These are phyloP conservation scores for Trachemys scripta DNA, from an alignment of 2,113 vertebrate species.

Conservation along the genomic window DNA sequence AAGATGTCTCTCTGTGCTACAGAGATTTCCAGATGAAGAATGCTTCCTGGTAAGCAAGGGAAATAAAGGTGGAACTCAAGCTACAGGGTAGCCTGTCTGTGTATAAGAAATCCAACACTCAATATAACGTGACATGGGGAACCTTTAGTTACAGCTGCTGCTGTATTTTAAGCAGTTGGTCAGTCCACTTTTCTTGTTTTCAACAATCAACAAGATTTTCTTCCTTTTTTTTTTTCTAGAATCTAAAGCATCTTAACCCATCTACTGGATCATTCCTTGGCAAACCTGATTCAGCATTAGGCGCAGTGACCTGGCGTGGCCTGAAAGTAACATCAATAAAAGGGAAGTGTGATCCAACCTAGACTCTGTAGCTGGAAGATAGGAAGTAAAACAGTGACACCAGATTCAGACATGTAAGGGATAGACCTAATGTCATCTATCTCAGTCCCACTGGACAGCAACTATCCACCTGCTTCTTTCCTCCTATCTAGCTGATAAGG, in stretches of 20 bases:
- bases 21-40: background rate
- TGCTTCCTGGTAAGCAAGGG: background rate
- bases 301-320: background rate
- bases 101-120: background rate
- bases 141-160: background rate
- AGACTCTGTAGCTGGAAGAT: accelerated
- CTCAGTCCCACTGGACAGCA: background rate
- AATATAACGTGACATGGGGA: background rate
- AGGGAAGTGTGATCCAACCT: background rate
- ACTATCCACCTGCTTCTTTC: background rate
- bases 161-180: background rate
- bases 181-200: background rate
- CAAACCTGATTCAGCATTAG: background rate
- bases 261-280: background rate
- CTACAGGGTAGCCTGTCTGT: background rate
- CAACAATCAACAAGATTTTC: accelerated
- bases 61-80: background rate
- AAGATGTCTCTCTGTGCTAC: background rate
- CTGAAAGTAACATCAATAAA: background rate
- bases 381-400: accelerated
- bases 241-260: background rate
- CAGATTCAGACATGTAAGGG: accelerated
- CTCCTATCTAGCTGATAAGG: background rate
- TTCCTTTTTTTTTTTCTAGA: conserved; percentile 19
- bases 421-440: background rate